These are phyloP conservation scores for Drosophila kepulauana DNA, from an alignment of 1,140 invertebrate genomes.

Conservation along the genomic window DNA sequence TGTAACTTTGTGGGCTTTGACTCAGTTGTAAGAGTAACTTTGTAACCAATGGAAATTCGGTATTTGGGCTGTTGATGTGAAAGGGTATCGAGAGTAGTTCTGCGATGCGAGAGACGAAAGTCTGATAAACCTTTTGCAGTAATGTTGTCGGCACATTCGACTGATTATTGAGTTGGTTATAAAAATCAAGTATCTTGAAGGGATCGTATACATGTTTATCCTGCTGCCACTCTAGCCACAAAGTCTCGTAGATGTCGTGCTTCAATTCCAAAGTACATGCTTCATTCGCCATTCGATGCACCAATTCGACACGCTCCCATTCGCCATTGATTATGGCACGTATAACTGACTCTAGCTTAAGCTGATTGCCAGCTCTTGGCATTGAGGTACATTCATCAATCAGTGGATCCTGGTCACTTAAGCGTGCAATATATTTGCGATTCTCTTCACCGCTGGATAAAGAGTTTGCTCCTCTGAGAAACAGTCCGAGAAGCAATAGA, in stretches of 20 bases:
- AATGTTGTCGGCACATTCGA: slow-evolving; percentile 40
- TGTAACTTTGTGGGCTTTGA: slow-evolving; percentile 43
- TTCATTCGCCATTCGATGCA: neutral
- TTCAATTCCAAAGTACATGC: neutral
- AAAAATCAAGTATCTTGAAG: slow-evolving; percentile 52
- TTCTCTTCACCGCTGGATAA: slow-evolving; percentile 5
- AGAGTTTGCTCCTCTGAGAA: neutral
- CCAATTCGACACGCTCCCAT: slow-evolving; percentile 48
- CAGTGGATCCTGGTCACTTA: slow-evolving; percentile 33
- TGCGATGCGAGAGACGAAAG: slow-evolving; percentile 56
- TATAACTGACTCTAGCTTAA: slow-evolving; percentile 47
- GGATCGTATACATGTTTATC: slow-evolving; percentile 64
- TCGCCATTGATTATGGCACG: slow-evolving; percentile 59
- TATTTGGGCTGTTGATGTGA: slow-evolving; percentile 42
- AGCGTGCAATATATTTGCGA: slow-evolving; percentile 23
- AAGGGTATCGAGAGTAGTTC: slow-evolving; percentile 65
- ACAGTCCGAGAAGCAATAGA: slow-evolving; percentile 30
- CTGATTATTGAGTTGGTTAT: slow-evolving; percentile 34
- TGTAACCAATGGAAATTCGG: slow-evolving; percentile 53
- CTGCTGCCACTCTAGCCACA: slow-evolving; percentile 68
- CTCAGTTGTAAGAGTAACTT: slow-evolving; percentile 4
- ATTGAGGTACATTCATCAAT: neutral
- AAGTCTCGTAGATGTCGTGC: slow-evolving; percentile 23
- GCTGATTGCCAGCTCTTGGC: neutral
- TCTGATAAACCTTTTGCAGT: slow-evolving; percentile 24